Evolutionary conservation across 1,140 invertebrate genomes (phyloP).

Genomic region (Copidosoma floridanum): DNA sequence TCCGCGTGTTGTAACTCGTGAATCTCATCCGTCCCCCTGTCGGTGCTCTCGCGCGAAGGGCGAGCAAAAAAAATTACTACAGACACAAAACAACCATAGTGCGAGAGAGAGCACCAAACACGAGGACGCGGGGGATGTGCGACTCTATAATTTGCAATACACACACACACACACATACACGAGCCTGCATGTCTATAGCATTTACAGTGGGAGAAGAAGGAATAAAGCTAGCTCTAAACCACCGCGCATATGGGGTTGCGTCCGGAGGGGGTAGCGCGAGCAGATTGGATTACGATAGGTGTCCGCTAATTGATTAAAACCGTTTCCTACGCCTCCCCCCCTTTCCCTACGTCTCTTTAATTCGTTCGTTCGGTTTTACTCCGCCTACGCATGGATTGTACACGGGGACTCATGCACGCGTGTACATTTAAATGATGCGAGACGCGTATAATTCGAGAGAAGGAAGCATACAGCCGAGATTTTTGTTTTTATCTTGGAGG

Average conservation of each 20-base stretch:
- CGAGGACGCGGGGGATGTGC: no score
- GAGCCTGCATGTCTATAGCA: background rate
- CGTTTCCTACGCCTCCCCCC: background rate
- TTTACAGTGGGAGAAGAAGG: constrained; percentile 18
- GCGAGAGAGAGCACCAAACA: no score
- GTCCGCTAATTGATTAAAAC: constrained; percentile 49
- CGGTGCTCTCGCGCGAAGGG: no score
- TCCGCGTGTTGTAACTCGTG: no score
- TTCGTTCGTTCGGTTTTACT: no score
- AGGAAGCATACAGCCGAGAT: background rate
- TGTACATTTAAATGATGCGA: no score
- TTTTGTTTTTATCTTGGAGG: background rate
- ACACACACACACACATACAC: background rate
- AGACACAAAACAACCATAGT: no score
- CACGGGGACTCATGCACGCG: background rate
- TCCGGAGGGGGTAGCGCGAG: constrained; percentile 20
- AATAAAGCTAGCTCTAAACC: constrained; percentile 30
- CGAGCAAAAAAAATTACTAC: no score
- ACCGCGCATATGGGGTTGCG: constrained; percentile 40
- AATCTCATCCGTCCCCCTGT: no score
- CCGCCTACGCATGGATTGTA: background rate
- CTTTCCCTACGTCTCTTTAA: no score
- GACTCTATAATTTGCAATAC: no score
- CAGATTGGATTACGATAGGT: constrained; percentile 43
- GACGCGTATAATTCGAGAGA: background rate